Percentiles rank a stretch among this genome's conserved stretches.
Evolutionary conservation across 92 coral and sea anemone species (phyloP).

Genomic region (Galaxea fascicularis): DNA sequence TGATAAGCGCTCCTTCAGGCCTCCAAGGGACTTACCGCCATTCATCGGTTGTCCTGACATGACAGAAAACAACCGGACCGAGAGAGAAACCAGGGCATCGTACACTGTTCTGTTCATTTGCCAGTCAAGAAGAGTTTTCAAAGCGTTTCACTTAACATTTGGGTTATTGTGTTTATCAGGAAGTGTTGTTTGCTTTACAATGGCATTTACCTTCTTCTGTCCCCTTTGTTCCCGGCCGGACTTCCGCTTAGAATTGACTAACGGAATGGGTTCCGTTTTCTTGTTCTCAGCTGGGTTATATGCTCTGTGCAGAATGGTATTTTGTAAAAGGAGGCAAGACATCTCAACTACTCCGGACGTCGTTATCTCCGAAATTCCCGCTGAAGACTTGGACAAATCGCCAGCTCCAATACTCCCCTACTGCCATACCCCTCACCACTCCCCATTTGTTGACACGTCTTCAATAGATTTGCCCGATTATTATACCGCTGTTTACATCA

Average conservation of each 20-base stretch:
- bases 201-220: not conserved
- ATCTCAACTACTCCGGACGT: slow-evolving; percentile 35
- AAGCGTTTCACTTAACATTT: not conserved
- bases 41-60: too few relatives aligned
- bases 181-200: not conserved
- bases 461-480: too few relatives aligned
- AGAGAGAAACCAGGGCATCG: not conserved
- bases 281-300: not conserved
- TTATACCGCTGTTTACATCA: too few relatives aligned
- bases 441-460: too few relatives aligned
- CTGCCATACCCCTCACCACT: not conserved
- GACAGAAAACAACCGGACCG: not conserved
- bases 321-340: not conserved
- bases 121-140: not conserved
- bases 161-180: not conserved
- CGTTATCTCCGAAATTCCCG: slow-evolving; percentile 63
- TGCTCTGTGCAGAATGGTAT: not conserved
- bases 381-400: slow-evolving; percentile 61
- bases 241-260: not conserved
- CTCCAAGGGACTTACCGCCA: too few relatives aligned
- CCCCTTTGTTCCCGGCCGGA: not conserved
- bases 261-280: not conserved
- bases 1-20: too few relatives aligned
- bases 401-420: slow-evolving; percentile 35
- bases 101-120: too few relatives aligned